Percentiles rank a stretch among this genome's conserved stretches.
Conservation (phyloP, 2,113 vertebrate genomes). For the Leptobrachium ailaonicum region DNA sequence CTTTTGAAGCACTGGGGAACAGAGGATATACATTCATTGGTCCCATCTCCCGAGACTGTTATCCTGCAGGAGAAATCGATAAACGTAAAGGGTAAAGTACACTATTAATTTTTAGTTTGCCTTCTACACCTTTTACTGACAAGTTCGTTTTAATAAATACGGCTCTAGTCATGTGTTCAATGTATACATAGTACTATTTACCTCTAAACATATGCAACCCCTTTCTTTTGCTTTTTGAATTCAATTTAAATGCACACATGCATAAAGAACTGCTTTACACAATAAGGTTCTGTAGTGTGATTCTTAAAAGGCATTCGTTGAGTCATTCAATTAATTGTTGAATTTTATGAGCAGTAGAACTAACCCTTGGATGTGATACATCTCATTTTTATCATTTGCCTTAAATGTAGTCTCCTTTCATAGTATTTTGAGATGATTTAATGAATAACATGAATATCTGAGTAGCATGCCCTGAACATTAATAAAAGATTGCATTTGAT, state of each 20-base stretch:
- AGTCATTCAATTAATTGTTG: slow-evolving; percentile 4
- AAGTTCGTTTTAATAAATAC: background rate
- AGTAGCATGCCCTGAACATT: slow-evolving; percentile 37
- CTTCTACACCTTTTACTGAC: background rate
- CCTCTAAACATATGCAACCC: background rate
- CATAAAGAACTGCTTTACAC: background rate
- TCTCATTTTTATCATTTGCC: slow-evolving; percentile 38
- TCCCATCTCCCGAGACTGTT: no score
- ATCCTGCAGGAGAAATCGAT: no score
- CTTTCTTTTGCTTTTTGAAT: background rate
- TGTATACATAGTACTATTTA: background rate
- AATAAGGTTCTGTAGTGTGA: background rate
- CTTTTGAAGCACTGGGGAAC: no score
- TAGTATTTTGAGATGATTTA: slow-evolving; percentile 40
- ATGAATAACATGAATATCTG: slow-evolving; percentile 48
- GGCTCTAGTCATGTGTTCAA: no score
- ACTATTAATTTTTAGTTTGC: no score
- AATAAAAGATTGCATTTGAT: slow-evolving; percentile 47
- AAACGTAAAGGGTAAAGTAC: no score
- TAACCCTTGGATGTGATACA: slow-evolving; percentile 23
- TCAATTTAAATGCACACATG: background rate
- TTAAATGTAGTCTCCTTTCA: slow-evolving; percentile 34
- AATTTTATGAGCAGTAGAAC: slow-evolving; percentile 19
- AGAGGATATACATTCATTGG: no score
- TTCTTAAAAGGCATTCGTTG: slow-evolving; percentile 6